Evolutionary conservation across 1,140 invertebrate species (phyloP), one percentile per base, ranked within the genome.

Genomic region (Ceratina australensis): DNA sequence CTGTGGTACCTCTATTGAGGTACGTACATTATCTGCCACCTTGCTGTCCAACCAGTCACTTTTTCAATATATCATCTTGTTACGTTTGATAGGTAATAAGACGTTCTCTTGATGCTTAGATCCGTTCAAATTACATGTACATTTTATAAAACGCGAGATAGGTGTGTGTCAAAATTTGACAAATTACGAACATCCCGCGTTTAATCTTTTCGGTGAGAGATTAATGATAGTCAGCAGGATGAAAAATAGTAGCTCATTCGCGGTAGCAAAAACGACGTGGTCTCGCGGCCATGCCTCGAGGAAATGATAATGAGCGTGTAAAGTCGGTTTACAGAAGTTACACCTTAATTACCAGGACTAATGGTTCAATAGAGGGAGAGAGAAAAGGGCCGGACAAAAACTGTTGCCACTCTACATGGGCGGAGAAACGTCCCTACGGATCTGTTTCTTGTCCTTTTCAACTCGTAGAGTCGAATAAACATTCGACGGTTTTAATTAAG

Each of bases 201-300:
- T 50, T 80, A 73, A 10, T 52, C 67, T 47, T 49, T 59, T 50
- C 54, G 24, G 61, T 52, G 61, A 72, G 26, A 82, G 79, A 81
- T 82, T 82, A 81, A 82, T 82, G 79, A 67, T 26, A 50, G 15
- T 42, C 7, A 24, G 47, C 16, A 20, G 20, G 77, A 61, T 61
- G 66, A 71, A 80, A 57, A 66, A 72, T 69, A 49, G 24, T n/a
- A n/a, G n/a, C n/a, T n/a, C n/a, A n/a, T 63, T 49, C 28, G 47
- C 52, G 28, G 28, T 24, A 79, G 52, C 63, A 79, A 72, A 63
- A 54, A 15, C 63, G 28, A 64, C 54, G 16, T n/a, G n/a, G n/a
- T n/a, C n/a, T n/a, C n/a, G 57, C 28, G 15, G 50, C 15, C 20
- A 49, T 33, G 54, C 54, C 60, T 60, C 12, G 59, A 56, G 54